Base-by-base conservation (phyloP, 1,140 invertebrate genomes). In the Tetranychus cinnabarinus region DNA sequence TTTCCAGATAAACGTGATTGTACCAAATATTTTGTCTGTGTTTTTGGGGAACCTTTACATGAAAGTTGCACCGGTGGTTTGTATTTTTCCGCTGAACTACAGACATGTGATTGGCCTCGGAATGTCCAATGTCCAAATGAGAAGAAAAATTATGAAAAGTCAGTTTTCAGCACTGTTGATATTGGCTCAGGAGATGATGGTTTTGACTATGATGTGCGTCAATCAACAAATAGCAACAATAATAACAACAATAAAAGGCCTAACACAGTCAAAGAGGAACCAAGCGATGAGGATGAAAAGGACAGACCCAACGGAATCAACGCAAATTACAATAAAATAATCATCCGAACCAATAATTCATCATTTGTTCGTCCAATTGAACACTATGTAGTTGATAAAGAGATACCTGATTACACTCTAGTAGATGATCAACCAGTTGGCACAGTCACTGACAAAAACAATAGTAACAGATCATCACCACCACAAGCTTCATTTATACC, bases 31-130 rank as follows among this genome's bases (percentile, higher is more conserved):
- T 91, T 88, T 71, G 88, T 92, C 8, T 91, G 88, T 70, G 88
- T 91, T 15, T 92, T 92, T 70, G 88, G 88, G 54, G 85, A 88
- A 61, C 86, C 88, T 1, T 73, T 92, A 48, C 79, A 90, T 31
- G 89, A 93, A 70, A 88, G 85, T 50, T 93, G 88, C 70, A 91
- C 88, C 55, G 88, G 88, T 63, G 88, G 88, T 58, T 78, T 93
- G 62, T 69, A 70, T 73, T 77, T 48, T 73, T 86, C 85, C 68
- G 83, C 88, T 72, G 87, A 90, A 52, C 47, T 60, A 1, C 59
- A 60, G n/a, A 60, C 59, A 31, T 60, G 59, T 52, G 88, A 93
- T 75, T 92, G 88, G 88, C 88, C 88, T 50, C 79, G 88, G 62
- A 92, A 92, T 72, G 87, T 90, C 10, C 50, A 62, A 50, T 71